Evolutionary conservation across 2,797 vertebrate genomes (phyloP).

Genomic region (Alfaro cultratus): DNA sequence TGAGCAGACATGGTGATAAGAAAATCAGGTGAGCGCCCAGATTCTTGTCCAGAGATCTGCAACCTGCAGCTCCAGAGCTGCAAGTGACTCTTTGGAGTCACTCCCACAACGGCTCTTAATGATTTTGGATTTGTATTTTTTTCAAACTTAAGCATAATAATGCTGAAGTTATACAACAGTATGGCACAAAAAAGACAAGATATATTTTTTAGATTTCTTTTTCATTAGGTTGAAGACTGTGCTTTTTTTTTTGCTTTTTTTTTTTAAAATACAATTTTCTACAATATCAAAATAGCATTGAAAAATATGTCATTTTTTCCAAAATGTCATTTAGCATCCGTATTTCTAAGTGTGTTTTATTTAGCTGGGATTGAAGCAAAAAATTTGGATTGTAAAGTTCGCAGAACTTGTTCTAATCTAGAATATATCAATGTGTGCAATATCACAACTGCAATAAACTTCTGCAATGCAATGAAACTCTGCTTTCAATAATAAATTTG

Average conservation of each 20-base stretch:
- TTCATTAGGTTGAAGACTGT: neutral
- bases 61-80: neutral
- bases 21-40: neutral
- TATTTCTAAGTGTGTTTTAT: neutral
- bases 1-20: neutral
- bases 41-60: neutral
- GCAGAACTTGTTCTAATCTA: no score
- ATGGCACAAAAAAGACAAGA: neutral
- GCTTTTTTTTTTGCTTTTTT: no score
- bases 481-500: neutral
- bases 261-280: no score
- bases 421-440: neutral
- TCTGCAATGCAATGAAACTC: neutral
- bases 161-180: no score
- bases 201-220: neutral
- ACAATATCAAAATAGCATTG: no score
- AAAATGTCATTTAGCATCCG: neutral
- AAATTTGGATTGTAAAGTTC: no score
- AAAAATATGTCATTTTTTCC: neutral
- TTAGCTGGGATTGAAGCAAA: neutral
- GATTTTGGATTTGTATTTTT: neutral
- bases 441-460: neutral
- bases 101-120: neutral
- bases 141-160: neutral
- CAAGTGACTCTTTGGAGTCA: neutral